Evolutionary conservation across 1,140 invertebrate genomes (phyloP), one percentile per base, ranked within the genome.

Genomic region (Manduca sexta): DNA sequence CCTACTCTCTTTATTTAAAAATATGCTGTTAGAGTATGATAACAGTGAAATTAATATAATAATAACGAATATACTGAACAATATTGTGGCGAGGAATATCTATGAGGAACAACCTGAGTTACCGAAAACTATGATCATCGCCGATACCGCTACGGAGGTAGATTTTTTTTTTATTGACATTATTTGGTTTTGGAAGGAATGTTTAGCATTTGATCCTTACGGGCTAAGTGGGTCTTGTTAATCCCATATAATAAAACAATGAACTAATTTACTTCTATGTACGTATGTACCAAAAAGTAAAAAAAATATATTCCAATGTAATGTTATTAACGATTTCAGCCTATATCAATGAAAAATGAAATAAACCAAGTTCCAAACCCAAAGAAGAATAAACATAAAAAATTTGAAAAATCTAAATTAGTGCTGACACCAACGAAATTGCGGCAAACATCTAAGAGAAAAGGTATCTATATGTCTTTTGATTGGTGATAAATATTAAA

Each of bases 41-140:
- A 66, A 72, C 13, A 78, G 75, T 59, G 64, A 69, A 59, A 67
- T 79, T 34, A 82, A 82, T 54, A 73, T 76, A 42, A 37, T 69
- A 30, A 48, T 76, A 30, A 74, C 68, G 10, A 70, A 67, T 49
- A 73, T 77, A 50, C 40, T 82, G 17, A 69, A 66, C 31, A 79
- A 76, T 51, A 49, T 82, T 33, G 49, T 78, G 31, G 46, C 70
- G 2, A 65, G 69, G 43, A 69, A 55, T 52, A 54, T 62, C 16
- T 59, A 65, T 47, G 40, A 47, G 18, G 62, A 51, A 37, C 46
- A 56, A 15, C 34, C 14, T 17, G 41, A 50, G 42, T 1, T 39
- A 43, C 52, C 63, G 5, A 60, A 60, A 50, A 40, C 35, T 29
- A 31, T 62, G 12, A 45, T 54, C 6, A 45, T 69, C 11, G 59